Percentiles rank a stretch among this genome's conserved stretches.
Conservation (phyloP, 2,113 vertebrate species). For the Falco punctatus region DNA sequence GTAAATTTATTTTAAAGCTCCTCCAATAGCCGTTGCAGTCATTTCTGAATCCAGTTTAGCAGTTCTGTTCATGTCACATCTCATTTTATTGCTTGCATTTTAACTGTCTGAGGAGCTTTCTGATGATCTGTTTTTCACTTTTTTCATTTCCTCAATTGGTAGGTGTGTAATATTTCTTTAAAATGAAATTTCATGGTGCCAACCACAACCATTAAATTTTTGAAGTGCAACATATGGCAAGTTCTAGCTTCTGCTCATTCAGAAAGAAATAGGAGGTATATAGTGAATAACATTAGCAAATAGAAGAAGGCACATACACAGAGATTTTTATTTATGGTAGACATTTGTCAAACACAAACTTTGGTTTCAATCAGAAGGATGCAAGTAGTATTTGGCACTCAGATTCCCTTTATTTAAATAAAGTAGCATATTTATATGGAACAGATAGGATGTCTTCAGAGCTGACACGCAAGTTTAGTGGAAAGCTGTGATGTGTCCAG, state of each 20-base stretch:
- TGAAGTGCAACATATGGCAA: background rate
- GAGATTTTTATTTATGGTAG: background rate
- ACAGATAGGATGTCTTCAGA: background rate
- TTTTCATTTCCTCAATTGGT: conserved; percentile 23
- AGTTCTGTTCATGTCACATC: conserved; percentile 28
- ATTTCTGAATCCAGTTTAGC: conserved; percentile 1
- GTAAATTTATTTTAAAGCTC: conserved; percentile 27
- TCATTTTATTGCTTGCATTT: conserved; percentile 47
- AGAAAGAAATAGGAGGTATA: background rate
- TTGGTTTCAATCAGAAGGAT: background rate
- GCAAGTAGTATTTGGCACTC: background rate
- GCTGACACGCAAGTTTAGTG: background rate
- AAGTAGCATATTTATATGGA: background rate
- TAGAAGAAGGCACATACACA: background rate
- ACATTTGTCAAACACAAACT: background rate
- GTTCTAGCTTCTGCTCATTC: conserved; percentile 10
- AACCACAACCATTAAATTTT: background rate
- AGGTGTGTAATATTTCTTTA: conserved; percentile 37
- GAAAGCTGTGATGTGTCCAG: background rate
- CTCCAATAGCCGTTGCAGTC: background rate
- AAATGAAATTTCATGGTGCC: conserved; percentile 45
- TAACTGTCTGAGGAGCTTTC: conserved; percentile 18
- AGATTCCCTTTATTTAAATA: background rate
- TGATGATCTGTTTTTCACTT: conserved; percentile 31
- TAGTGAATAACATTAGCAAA: background rate